A percentile compares a stretch with the other conserved stretches of the same genome.
Evolutionary conservation across 2,888 invertebrate species (phyloP).

Genomic region (Phrixothrix hirtus): DNA sequence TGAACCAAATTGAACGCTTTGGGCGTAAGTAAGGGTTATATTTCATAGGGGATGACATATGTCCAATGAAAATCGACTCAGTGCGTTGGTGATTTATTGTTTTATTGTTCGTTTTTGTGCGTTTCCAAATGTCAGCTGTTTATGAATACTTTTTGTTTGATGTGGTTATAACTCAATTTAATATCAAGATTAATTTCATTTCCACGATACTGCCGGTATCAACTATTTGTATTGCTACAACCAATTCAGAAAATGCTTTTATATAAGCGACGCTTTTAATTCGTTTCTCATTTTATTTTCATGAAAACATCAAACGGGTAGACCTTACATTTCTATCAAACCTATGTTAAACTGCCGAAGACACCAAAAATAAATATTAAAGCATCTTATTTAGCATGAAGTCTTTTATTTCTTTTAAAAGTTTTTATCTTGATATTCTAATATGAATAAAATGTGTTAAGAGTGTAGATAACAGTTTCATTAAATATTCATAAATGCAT

Average conservation of each 20-base stretch:
- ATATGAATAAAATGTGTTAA: too few relatives aligned
- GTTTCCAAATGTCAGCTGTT: conserved; percentile 39
- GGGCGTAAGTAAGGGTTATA: conserved; percentile 37
- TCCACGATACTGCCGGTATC: conserved; percentile 11
- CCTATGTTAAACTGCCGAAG: too few relatives aligned
- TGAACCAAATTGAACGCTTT: conserved; percentile 36
- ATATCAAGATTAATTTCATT: conserved; percentile 28
- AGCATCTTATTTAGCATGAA: not conserved
- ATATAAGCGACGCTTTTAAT: not conserved
- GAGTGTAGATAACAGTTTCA: too few relatives aligned
- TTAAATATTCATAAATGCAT: too few relatives aligned
- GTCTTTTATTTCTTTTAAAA: not conserved
- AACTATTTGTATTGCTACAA: conserved; percentile 11
- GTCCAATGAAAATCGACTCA: conserved; percentile 45
- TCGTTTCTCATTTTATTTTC: not conserved
- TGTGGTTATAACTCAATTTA: conserved; percentile 35
- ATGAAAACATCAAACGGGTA: conserved; percentile 1
- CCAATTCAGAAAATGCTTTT: conserved; percentile 1
- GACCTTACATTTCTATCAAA: not conserved
- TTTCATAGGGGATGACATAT: conserved; percentile 42
- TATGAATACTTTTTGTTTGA: conserved; percentile 42
- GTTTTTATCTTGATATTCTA: not conserved
- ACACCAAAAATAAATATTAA: not conserved
- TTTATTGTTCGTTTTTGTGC: conserved; percentile 44
- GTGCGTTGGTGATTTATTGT: conserved; percentile 44